phyloP scores from a whole-genome alignment of 2,797 vertebrate species.

The Centropyge bicolor region DNA sequence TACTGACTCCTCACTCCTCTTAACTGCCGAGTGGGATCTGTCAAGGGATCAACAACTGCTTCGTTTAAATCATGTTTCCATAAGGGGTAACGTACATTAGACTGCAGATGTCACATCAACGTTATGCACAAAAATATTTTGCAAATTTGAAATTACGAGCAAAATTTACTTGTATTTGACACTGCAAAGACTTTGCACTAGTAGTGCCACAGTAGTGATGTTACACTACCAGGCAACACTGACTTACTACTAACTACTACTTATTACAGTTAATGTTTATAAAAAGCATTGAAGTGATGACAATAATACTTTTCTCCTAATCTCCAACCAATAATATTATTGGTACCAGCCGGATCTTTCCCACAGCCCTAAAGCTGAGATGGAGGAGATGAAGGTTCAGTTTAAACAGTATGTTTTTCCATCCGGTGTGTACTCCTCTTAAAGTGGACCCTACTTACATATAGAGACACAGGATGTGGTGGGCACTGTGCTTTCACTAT shows the following conservation, averaged over 20 bases:
- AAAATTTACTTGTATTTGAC: not conserved
- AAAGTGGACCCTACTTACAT: not conserved
- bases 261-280: not conserved
- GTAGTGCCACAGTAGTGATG: not conserved
- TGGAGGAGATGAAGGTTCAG: not conserved
- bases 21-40: too few species aligned
- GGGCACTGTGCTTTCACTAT: conserved; percentile 16
- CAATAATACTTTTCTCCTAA: not conserved
- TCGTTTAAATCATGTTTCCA: too few species aligned
- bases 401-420: not conserved
- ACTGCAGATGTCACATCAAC: too few species aligned
- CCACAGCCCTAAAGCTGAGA: not conserved
- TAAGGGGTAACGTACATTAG: too few species aligned
- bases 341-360: not conserved
- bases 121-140: too few species aligned
- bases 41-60: too few species aligned
- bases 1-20: too few species aligned
- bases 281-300: not conserved
- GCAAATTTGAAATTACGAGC: not conserved
- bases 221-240: not conserved
- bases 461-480: conserved; percentile 6
- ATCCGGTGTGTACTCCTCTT: not conserved
- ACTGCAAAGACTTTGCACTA: not conserved
- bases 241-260: too few species aligned
- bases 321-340: not conserved